Conservation (phyloP, 2,113 vertebrate genomes). For the Numenius arquata region DNA sequence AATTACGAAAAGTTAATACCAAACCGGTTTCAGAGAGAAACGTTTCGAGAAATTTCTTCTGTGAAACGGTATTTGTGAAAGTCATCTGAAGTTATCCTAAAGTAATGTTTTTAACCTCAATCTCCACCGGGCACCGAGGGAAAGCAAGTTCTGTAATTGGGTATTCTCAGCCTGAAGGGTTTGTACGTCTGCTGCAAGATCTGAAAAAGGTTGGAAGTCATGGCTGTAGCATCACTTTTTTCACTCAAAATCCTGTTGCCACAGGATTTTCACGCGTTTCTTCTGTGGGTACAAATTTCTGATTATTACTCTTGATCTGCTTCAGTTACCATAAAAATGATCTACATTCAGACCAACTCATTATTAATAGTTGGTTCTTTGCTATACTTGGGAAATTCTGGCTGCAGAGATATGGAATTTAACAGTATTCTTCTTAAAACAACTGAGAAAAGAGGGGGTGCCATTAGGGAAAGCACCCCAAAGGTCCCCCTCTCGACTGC, state of each 20-base stretch:
- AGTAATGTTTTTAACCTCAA: neutral
- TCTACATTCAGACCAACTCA: neutral
- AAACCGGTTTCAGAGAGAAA: neutral
- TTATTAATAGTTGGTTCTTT: neutral
- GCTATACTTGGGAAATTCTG: rapidly evolving
- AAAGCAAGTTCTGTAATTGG: neutral
- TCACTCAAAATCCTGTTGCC: neutral
- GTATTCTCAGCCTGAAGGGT: no score
- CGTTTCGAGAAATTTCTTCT: neutral
- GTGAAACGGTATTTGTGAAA: neutral
- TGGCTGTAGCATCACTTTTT: neutral
- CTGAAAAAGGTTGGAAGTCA: neutral
- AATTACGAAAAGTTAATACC: neutral
- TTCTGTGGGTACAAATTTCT: neutral
- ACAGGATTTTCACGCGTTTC: neutral
- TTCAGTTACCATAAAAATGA: neutral
- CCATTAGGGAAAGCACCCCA: rapidly evolving
- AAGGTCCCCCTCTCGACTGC: neutral
- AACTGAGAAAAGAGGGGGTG: neutral
- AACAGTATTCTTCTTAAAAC: rapidly evolving
- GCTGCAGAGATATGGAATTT: neutral
- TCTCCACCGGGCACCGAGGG: neutral
- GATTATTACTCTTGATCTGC: neutral
- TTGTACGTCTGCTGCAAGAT: neutral
- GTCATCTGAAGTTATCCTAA: neutral